phyloP scores from a whole-genome alignment of 2,113 vertebrate genomes.

The Bubalus kerabau region DNA sequence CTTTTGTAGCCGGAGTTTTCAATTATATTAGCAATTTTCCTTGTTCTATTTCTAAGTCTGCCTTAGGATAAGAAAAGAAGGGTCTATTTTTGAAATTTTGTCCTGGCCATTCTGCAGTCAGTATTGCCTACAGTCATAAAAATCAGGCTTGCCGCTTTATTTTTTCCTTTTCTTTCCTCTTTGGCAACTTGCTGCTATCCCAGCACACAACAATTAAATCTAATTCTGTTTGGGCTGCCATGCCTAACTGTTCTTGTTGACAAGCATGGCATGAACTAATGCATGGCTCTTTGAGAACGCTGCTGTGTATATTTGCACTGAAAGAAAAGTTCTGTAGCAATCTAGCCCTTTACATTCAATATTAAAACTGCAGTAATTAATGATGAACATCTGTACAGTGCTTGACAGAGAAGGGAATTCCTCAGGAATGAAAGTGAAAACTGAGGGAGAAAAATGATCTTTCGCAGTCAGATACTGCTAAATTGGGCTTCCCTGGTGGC shows the following conservation, averaged over 20 bases:
- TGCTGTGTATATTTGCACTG: not conserved
- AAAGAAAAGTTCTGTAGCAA: conserved; percentile 36
- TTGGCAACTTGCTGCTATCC: not conserved
- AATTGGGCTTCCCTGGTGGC: not conserved
- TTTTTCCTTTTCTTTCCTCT: not conserved
- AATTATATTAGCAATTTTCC: conserved; percentile 35
- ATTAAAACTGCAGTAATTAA: conserved; percentile 23
- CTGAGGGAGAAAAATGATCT: not conserved
- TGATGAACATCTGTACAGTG: not conserved
- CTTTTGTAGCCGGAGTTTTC: conserved; percentile 38
- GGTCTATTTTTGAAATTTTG: conserved; percentile 26
- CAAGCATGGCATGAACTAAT: conserved; percentile 41
- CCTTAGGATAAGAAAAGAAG: conserved; percentile 9
- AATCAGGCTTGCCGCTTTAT: not conserved
- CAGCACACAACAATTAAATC: not conserved
- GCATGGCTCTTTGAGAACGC: not conserved
- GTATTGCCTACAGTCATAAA: not conserved
- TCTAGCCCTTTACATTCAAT: not conserved
- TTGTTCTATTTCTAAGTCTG: not conserved
- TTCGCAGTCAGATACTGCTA: not conserved
- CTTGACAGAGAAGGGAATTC: conserved; percentile 32
- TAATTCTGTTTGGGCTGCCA: conserved; percentile 30
- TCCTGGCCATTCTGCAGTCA: not conserved
- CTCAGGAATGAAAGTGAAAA: not conserved
- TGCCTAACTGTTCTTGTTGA: conserved; percentile 36